Conservation (phyloP, 2,113 vertebrate genomes). For the Ascaphus truei region DNA sequence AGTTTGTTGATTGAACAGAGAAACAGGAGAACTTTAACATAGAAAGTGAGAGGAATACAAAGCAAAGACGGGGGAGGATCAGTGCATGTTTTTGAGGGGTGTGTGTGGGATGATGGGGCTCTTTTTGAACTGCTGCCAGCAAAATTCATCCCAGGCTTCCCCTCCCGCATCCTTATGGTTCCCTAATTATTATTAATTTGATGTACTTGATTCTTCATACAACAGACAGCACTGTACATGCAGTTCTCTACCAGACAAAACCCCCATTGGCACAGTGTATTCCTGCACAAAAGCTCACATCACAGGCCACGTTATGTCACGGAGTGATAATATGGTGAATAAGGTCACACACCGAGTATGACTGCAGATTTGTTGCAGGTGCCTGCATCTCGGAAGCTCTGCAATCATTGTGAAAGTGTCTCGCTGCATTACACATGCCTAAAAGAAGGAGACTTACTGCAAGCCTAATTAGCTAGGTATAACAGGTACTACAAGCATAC, state of each 20-base stretch:
- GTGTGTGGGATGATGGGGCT: background rate
- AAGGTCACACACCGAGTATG: background rate
- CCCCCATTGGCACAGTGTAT: background rate
- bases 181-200: background rate
- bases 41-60: no score
- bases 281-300: background rate
- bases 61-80: no score
- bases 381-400: background rate
- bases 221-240: background rate
- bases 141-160: background rate
- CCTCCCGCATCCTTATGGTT: background rate
- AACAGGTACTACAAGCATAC: background rate
- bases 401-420: constrained; percentile 13
- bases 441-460: constrained; percentile 8
- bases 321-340: background rate
- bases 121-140: background rate
- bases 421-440: background rate
- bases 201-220: background rate
- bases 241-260: background rate
- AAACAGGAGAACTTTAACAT: no score
- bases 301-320: background rate
- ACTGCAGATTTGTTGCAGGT: constrained; percentile 7
- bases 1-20: no score
- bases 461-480: constrained; percentile 1
- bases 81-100: background rate